phyloP scores from a whole-genome alignment of 2,113 vertebrate species.

The Hiodon tergisus region DNA sequence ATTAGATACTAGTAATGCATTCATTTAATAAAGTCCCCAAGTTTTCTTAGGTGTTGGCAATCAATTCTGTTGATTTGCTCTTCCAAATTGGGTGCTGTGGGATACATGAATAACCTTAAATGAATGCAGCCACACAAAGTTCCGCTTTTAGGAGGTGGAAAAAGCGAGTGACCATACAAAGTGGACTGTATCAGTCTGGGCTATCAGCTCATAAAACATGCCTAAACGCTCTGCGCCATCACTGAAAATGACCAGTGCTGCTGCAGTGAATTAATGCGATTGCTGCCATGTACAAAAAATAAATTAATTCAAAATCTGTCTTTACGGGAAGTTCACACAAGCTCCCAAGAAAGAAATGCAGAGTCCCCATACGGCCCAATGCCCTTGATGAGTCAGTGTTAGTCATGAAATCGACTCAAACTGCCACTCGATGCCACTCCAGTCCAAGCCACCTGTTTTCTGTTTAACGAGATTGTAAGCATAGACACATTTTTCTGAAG shows the following conservation, averaged over 20 bases:
- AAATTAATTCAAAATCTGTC: not conserved
- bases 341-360: not conserved
- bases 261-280: constrained; percentile 52
- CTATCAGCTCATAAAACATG: constrained; percentile 37
- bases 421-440: no score
- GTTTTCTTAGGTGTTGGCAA: not conserved
- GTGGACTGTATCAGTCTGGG: not conserved
- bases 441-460: no score
- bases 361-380: no score
- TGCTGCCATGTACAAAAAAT: not conserved
- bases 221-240: constrained; percentile 27
- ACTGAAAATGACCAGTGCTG: constrained; percentile 36
- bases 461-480: no score
- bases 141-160: not conserved
- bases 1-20: no score
- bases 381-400: no score
- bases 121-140: no score
- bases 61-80: not conserved
- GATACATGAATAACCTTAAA: no score
- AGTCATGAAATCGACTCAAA: no score
- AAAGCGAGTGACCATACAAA: not conserved
- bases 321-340: not conserved
- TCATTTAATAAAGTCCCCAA: no score
- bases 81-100: not conserved
- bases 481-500: no score